Evolutionary conservation across 2,113 vertebrate genomes (phyloP).

Genomic region (Neodontobutis hainanensis): DNA sequence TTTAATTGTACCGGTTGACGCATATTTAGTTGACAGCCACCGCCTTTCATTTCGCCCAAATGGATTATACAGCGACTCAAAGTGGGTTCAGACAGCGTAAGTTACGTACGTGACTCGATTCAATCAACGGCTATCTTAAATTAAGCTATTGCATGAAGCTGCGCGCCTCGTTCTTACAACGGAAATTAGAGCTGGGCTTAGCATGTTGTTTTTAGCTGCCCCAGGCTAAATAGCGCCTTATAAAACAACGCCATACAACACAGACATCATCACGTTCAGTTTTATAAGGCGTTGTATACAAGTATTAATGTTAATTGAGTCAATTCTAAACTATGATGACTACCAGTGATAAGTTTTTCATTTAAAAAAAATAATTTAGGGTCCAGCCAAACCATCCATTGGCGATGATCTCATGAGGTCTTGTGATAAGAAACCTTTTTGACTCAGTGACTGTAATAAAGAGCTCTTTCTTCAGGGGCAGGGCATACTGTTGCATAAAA

Average conservation of each 20-base stretch:
- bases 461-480: no score
- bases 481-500: no score
- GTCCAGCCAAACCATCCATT: neutral
- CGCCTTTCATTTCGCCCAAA: constrained; percentile 9
- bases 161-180: neutral
- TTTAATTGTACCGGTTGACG: neutral
- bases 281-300: no score
- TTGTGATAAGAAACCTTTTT: no score
- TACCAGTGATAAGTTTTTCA: no score
- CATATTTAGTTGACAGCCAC: neutral
- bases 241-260: neutral
- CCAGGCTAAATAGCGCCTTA: neutral
- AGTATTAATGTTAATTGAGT: no score
- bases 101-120: constrained; percentile 70
- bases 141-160: neutral
- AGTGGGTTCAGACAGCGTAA: constrained; percentile 80
- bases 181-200: neutral
- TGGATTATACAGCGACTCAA: constrained; percentile 72
- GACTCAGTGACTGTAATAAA: no score
- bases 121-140: neutral
- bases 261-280: no score
- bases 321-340: no score
- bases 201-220: constrained; percentile 8
- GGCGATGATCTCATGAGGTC: no score
- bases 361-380: no score